These are phyloP conservation scores for Scaptomyza montana DNA, from an alignment of 1,140 invertebrate species.

Conservation along the genomic window DNA sequence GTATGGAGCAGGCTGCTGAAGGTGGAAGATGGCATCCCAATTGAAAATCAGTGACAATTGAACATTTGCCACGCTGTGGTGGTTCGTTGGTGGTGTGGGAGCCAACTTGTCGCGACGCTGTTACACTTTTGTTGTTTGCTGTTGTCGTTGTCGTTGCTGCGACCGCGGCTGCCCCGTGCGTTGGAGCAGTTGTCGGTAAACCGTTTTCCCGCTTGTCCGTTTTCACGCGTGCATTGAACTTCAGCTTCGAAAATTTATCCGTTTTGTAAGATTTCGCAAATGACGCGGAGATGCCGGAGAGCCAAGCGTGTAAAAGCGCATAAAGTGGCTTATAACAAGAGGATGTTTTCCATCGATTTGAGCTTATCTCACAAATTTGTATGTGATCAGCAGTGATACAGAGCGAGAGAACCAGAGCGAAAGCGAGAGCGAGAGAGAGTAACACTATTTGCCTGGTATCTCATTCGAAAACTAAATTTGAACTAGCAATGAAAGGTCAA, in stretches of 20 bases:
- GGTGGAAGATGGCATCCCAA: conserved; percentile 43
- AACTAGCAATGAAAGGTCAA: conserved; percentile 43
- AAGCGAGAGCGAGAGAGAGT: neutral
- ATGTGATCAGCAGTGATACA: neutral
- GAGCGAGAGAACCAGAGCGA: neutral
- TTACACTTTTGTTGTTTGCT: conserved; percentile 4
- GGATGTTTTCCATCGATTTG: neutral
- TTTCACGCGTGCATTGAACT: conserved; percentile 4
- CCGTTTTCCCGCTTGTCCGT: conserved; percentile 13
- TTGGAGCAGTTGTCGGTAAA: conserved; percentile 5
- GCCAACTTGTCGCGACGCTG: conserved; percentile 13
- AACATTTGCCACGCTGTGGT: conserved; percentile 61
- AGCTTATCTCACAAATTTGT: no score
- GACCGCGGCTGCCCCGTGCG: neutral
- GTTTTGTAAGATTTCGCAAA: neutral
- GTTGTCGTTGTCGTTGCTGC: neutral
- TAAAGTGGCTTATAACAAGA: neutral
- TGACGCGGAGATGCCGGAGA: no score
- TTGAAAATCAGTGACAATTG: conserved; percentile 58
- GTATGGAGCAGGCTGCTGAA: conserved; percentile 10
- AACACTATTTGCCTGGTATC: no score
- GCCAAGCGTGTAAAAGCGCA: no score
- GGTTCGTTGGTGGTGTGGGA: conserved; percentile 40
- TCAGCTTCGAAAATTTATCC: neutral
- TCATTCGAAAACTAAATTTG: conserved; percentile 39